Percentiles rank a stretch among this genome's conserved stretches.
Evolutionary conservation across 2,797 vertebrate species (phyloP).

Genomic region (Lates japonicus): DNA sequence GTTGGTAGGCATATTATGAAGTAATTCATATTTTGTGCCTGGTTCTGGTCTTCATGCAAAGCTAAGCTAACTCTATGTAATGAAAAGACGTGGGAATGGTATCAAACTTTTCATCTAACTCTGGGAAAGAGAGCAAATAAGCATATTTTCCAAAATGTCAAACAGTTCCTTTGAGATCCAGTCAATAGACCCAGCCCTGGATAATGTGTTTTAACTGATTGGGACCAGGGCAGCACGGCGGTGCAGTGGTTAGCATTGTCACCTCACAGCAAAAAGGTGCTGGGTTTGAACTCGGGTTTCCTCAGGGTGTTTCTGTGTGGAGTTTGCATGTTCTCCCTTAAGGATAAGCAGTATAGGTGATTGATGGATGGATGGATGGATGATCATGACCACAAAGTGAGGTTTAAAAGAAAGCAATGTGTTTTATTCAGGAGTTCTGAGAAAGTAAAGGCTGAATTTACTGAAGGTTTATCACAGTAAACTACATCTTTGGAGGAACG

Average conservation of each 20-base stretch:
- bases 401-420: background rate
- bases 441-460: background rate
- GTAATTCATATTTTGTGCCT: background rate
- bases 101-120: background rate
- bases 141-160: background rate
- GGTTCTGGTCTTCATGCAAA: background rate
- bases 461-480: background rate
- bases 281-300: no score
- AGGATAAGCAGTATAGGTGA: no score
- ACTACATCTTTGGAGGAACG: no score
- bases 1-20: background rate
- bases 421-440: background rate
- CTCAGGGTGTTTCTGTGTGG: no score
- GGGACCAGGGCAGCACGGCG: no score
- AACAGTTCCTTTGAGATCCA: background rate
- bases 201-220: conserved; percentile 5
- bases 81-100: background rate
- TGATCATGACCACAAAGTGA: background rate
- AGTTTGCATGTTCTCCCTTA: no score
- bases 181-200: background rate
- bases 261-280: no score
- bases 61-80: background rate
- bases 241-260: no score
- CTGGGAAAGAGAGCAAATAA: background rate
- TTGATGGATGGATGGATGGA: no score